Evolutionary conservation across 2,113 vertebrate genomes (phyloP).

Genomic region (Patagioenas fasciata): DNA sequence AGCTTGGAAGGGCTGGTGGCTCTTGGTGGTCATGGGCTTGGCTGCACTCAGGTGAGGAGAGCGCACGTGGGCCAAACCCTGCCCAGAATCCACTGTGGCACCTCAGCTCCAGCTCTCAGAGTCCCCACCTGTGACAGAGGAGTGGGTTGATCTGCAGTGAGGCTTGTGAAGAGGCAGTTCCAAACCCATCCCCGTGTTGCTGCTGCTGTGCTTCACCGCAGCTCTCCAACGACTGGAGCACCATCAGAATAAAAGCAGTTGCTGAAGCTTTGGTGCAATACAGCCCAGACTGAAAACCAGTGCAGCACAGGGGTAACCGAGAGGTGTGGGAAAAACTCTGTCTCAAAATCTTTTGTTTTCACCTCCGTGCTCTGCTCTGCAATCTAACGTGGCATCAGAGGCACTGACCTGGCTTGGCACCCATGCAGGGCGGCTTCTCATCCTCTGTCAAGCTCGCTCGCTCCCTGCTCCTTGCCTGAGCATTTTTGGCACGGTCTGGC

Average conservation of each 20-base stretch:
- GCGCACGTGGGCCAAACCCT: background rate
- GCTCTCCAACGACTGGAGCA: background rate
- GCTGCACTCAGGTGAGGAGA: background rate
- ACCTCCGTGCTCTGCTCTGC: background rate
- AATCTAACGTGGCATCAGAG: background rate
- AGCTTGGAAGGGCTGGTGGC: background rate
- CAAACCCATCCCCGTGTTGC: fast-evolving
- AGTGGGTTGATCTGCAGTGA: fast-evolving
- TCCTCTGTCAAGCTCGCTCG: background rate
- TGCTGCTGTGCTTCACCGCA: background rate
- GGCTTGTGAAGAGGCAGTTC: background rate
- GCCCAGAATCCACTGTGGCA: background rate
- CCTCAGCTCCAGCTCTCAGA: background rate
- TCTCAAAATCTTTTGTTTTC: background rate
- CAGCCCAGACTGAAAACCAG: background rate
- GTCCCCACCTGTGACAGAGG: background rate
- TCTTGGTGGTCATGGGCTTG: fast-evolving
- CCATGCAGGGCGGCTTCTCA: background rate
- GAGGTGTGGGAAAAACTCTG: background rate
- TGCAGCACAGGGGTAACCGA: background rate
- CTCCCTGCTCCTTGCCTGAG: background rate
- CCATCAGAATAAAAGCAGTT: background rate
- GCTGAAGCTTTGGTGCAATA: background rate
- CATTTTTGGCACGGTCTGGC: background rate
- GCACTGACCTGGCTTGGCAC: background rate